phyloP scores from a whole-genome alignment of 2,888 invertebrate genomes.

The Andrena trimmerana region DNA sequence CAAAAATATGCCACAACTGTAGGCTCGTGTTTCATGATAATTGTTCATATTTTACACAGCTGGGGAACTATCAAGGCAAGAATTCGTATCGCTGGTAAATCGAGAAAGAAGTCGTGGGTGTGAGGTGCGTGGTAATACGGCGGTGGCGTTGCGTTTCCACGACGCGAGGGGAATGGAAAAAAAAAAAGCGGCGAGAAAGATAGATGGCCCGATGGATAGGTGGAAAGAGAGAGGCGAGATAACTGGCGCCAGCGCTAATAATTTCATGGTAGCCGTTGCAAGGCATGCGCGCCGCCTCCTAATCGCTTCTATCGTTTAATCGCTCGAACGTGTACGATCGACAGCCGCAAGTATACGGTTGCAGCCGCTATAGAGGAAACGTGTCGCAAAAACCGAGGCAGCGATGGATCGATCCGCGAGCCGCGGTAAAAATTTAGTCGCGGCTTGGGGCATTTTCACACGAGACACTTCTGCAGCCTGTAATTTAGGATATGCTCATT shows the following conservation, averaged over 20 bases:
- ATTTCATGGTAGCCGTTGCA: slow-evolving; percentile 74
- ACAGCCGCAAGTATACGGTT: slow-evolving; percentile 24
- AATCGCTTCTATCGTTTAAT: slow-evolving; percentile 75
- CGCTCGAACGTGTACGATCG: slow-evolving; percentile 55
- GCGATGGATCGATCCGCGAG: slow-evolving; percentile 25
- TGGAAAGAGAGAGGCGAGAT: slow-evolving; percentile 64
- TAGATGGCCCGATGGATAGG: slow-evolving; percentile 32
- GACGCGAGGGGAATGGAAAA: slow-evolving; percentile 4
- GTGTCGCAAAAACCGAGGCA: slow-evolving; percentile 41
- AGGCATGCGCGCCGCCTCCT: slow-evolving; percentile 64
- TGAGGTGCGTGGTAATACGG: slow-evolving; percentile 28
- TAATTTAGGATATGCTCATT: too few relatives aligned
- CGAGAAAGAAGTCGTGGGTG: slow-evolving; percentile 42
- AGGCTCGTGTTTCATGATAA: too few relatives aligned
- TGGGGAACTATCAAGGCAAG: too few relatives aligned
- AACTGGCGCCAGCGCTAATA: slow-evolving; percentile 77
- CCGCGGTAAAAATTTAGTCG: slow-evolving; percentile 14
- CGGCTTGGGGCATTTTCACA: not conserved
- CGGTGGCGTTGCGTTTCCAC: slow-evolving; percentile 36
- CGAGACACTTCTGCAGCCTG: not conserved
- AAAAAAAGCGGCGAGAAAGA: slow-evolving; percentile 30
- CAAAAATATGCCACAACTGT: too few relatives aligned
- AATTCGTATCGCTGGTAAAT: not conserved
- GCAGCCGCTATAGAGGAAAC: slow-evolving; percentile 39
- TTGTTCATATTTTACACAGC: too few relatives aligned